A percentile compares a stretch with the other conserved stretches of the same genome.
Conservation (phyloP, 2,888 invertebrate genomes). For the Lithophane socia region DNA sequence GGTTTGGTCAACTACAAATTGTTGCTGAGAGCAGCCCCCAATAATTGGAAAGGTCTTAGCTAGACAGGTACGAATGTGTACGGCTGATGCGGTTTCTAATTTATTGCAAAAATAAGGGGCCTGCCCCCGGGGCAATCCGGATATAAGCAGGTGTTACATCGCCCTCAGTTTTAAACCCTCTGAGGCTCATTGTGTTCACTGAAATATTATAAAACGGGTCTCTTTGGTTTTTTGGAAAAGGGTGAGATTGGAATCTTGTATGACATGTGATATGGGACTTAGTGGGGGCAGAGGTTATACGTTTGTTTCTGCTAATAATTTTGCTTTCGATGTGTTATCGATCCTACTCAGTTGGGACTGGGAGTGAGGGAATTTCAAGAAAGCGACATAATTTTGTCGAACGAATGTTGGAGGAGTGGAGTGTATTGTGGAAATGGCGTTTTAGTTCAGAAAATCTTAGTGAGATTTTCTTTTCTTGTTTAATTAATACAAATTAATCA, state of each 20-base stretch:
- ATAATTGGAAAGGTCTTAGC: slow-evolving; percentile 72
- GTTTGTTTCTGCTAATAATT: slow-evolving; percentile 59
- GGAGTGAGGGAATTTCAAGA: slow-evolving; percentile 5
- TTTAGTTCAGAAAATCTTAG: not conserved
- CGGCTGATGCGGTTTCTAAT: slow-evolving; percentile 74
- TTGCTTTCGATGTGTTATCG: slow-evolving; percentile 52
- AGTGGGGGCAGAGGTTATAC: slow-evolving; percentile 46
- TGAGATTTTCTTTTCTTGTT: not conserved
- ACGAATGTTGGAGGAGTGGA: slow-evolving; percentile 5
- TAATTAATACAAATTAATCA: not conserved
- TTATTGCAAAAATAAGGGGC: slow-evolving; percentile 78
- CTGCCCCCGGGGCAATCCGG: slow-evolving; percentile 59
- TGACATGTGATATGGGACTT: slow-evolving; percentile 65
- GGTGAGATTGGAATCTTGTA: slow-evolving; percentile 69
- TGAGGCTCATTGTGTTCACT: slow-evolving; percentile 70
- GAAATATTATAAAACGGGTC: slow-evolving; percentile 74
- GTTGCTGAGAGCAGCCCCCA: slow-evolving; percentile 65
- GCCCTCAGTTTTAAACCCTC: slow-evolving; percentile 64
- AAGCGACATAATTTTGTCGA: slow-evolving; percentile 30
- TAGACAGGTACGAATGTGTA: slow-evolving; percentile 70
- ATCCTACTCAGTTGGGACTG: slow-evolving; percentile 30
- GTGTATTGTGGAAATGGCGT: not conserved
- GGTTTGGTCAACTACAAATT: slow-evolving; percentile 62
- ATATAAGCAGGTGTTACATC: slow-evolving; percentile 72
- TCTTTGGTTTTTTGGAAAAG: slow-evolving; percentile 70